These are phyloP conservation scores for Euplagia quadripunctaria DNA, from an alignment of 2,888 invertebrate species.

Conservation along the genomic window DNA sequence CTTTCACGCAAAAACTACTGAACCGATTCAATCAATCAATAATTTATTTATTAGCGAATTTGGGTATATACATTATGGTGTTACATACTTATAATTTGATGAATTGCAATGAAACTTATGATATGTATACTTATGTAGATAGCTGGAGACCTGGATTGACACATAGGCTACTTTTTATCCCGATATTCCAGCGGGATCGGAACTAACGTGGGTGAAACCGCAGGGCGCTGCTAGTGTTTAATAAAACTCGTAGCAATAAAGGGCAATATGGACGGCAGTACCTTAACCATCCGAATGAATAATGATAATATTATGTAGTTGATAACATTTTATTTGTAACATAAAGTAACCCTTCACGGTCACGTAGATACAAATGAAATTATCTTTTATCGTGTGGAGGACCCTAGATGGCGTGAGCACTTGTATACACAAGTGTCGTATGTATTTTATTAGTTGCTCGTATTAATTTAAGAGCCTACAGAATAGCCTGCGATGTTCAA, in stretches of 20 bases:
- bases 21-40: no score
- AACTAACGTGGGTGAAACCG: no score
- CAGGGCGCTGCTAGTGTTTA: no score
- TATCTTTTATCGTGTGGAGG: not conserved
- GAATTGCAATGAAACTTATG: no score
- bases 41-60: no score
- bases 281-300: not conserved
- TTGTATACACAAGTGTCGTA: not conserved
- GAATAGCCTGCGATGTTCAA: constrained; percentile 1
- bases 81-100: no score
- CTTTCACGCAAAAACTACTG: no score
- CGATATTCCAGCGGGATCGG: no score
- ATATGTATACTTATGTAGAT: no score
- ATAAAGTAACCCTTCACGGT: not conserved
- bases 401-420: not conserved
- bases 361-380: constrained; percentile 2
- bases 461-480: not conserved
- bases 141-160: no score
- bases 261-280: not conserved
- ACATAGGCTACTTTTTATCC: no score
- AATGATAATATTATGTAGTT: not conserved
- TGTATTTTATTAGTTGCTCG: not conserved
- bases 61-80: no score
- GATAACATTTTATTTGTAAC: constrained; percentile 8
- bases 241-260: not conserved